Percentiles rank a stretch among this genome's conserved stretches.
Conservation (phyloP, 2,797 vertebrate genomes). For the Limosa lapponica region DNA sequence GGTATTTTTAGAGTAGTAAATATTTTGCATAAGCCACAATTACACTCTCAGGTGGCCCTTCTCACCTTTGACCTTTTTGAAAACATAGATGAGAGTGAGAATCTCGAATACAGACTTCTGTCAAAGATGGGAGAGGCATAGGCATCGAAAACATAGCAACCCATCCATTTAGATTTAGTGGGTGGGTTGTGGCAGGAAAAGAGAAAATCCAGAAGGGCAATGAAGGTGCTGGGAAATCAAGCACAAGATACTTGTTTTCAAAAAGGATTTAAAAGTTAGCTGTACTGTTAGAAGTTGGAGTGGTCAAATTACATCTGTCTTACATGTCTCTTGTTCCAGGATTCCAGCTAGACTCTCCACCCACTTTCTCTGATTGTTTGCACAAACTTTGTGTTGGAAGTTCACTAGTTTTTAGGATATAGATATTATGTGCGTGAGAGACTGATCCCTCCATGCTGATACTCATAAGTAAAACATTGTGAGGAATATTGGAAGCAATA, state of each 20-base stretch:
- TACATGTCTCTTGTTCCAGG: neutral
- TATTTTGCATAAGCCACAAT: neutral
- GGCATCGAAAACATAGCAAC: neutral
- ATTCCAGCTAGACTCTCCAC: neutral
- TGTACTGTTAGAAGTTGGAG: neutral
- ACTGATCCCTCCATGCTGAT: neutral
- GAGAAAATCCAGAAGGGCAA: neutral
- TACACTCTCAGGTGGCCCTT: neutral
- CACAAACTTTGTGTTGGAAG: neutral
- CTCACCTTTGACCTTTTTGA: neutral
- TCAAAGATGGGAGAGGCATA: neutral
- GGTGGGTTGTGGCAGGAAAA: neutral
- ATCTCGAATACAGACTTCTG: neutral
- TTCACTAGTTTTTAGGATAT: neutral
- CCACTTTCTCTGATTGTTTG: neutral
- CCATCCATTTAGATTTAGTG: neutral
- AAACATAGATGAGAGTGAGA: neutral
- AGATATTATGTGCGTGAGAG: neutral
- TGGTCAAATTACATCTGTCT: neutral
- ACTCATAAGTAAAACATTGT: neutral
- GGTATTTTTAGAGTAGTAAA: neutral
- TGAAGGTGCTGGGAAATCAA: neutral
- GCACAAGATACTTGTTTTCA: neutral
- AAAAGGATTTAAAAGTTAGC: neutral
- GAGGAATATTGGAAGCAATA: neutral